Conservation (phyloP, 2,113 vertebrate species). For the Semnornis frantzii region DNA sequence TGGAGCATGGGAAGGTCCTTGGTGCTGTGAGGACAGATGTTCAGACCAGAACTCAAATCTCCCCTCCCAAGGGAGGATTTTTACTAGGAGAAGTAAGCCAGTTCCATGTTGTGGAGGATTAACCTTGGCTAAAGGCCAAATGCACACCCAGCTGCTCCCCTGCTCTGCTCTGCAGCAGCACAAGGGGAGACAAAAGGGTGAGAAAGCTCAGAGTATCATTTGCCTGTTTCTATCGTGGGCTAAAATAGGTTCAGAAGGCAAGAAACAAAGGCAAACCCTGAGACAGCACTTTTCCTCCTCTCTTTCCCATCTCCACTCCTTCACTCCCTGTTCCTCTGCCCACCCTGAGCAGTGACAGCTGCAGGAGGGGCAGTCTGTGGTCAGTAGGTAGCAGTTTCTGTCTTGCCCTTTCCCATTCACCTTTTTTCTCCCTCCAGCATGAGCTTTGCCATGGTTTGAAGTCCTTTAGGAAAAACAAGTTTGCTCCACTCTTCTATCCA, state of each 20-base stretch:
- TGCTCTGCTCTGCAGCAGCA: not conserved
- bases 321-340: not conserved
- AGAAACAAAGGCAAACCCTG: not conserved
- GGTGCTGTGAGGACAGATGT: not conserved
- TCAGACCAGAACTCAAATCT: not conserved
- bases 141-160: not conserved
- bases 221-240: not conserved
- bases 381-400: not conserved
- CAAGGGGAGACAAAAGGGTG: not conserved
- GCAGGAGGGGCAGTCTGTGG: not conserved
- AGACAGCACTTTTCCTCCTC: not conserved
- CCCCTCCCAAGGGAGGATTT: not conserved
- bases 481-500: not conserved
- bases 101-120: not conserved
- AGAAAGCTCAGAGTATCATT: not conserved
- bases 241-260: not conserved
- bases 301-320: not conserved
- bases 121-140: not conserved
- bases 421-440: not conserved
- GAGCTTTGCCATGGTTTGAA: not conserved
- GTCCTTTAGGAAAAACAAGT: not conserved
- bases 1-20: not conserved
- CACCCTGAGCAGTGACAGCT: not conserved
- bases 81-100: not conserved
- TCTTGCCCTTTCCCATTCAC: accelerated